Evolutionary conservation across 2,113 vertebrate genomes (phyloP).

Genomic region (Paratilapia polleni): DNA sequence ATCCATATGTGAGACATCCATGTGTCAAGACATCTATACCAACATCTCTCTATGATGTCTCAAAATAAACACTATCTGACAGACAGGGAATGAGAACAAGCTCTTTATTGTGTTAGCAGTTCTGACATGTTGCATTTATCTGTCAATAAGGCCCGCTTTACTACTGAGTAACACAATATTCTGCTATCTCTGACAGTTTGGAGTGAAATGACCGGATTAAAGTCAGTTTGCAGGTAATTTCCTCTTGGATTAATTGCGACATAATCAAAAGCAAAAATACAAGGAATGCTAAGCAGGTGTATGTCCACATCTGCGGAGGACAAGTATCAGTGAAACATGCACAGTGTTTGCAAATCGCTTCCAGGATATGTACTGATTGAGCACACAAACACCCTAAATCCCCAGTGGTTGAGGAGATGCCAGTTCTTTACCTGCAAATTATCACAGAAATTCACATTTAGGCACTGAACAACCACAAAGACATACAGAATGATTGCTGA

Average conservation of each 20-base stretch:
- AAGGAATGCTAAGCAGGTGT: no score
- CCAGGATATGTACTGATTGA: no score
- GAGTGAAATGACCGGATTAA: neutral
- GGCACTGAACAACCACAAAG: neutral
- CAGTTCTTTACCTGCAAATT: no score
- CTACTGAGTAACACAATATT: neutral
- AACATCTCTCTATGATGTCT: fast-evolving
- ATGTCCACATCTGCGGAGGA: no score
- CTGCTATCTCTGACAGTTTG: neutral
- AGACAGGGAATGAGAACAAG: neutral
- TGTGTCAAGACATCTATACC: neutral
- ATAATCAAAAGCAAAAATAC: no score
- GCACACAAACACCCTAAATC: no score
- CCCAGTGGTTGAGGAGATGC: no score
- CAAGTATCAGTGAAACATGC: neutral
- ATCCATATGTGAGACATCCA: no score
- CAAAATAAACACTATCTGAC: neutral
- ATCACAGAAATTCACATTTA: neutral
- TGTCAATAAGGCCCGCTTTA: neutral
- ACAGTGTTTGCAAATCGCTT: neutral
- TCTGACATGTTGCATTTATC: neutral
- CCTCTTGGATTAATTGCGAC: no score
- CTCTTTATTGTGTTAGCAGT: neutral
- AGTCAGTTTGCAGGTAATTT: neutral
- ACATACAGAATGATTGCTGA: no score